Evolutionary conservation across 2,797 vertebrate genomes (phyloP).

Genomic region (Notoglanidium macrostoma): DNA sequence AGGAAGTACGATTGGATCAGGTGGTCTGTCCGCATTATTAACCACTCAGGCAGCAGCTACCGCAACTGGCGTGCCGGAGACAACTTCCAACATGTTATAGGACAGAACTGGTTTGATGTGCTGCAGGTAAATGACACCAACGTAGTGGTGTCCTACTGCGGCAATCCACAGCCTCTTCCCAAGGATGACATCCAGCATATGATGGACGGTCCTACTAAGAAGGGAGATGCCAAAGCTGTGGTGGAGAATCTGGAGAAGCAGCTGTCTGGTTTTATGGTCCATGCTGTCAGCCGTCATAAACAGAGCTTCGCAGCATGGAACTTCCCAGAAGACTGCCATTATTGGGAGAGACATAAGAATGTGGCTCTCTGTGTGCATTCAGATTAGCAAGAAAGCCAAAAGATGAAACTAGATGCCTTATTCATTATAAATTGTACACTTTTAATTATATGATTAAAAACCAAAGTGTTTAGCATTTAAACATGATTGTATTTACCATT

Average conservation of each 20-base stretch:
- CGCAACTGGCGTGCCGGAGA: constrained; percentile 74
- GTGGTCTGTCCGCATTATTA: constrained; percentile 78
- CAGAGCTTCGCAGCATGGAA: constrained; percentile 72
- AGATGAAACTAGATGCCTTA: neutral
- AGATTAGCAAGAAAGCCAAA: constrained; percentile 45
- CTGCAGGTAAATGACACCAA: constrained; percentile 70
- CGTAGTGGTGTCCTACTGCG: constrained; percentile 77
- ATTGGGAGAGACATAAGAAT: constrained; percentile 79
- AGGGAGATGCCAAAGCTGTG: constrained; percentile 66
- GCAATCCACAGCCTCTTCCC: constrained; percentile 66
- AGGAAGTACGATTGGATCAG: constrained; percentile 79
- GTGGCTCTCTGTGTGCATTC: constrained; percentile 76
- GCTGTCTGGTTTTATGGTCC: constrained; percentile 73
- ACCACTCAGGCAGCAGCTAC: constrained; percentile 70
- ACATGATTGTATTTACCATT: neutral
- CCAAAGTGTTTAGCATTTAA: neutral
- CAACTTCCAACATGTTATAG: constrained; percentile 72
- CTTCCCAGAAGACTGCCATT: constrained; percentile 78
- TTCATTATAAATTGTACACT: neutral
- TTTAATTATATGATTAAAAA: neutral
- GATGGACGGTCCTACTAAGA: constrained; percentile 72
- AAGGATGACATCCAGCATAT: constrained; percentile 63
- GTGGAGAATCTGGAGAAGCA: constrained; percentile 72
- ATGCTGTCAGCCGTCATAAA: constrained; percentile 76
- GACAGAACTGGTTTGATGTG: constrained; percentile 74